Base-by-base conservation (phyloP, 2,888 invertebrate genomes). In the Apotomis capreana region DNA sequence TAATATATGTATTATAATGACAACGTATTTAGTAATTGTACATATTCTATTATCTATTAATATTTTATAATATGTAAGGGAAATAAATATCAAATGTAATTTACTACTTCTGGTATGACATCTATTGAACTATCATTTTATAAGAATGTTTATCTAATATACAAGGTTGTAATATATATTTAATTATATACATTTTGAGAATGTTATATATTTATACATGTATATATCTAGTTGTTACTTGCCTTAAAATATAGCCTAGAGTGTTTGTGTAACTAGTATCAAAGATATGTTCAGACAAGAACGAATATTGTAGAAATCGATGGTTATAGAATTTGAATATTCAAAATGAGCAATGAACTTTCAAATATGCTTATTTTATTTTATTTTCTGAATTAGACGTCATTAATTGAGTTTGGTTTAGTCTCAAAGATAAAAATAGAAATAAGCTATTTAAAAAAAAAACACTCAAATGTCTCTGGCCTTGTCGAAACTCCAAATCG, bases 221-320 rank as follows among this genome's bases (percentile, higher is more conserved):
- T 61, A 55, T 58, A 0, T 40, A n/a, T 46, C 10, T 52, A 54
- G 54, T 52, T 44, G 58, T 68, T 63, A 72, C 61, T 72, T 46
- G 68, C 72, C 62, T 68, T 72, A 63, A 68, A 46, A 72, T 72
- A 68, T 63, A 46, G 44, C 68, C 52, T 62, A n/a, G 61, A n/a
- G 71, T 44, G 15, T 63, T 36, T 51, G 60, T 62, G 61, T 40
- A 13, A 49, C 13, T 51, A 59, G 54, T 51, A 55, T 61, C n/a
- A 51, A 62, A 59, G 36, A 69, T n/a, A 26, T 70, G 49, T 69
- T 62, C 13, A 72, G 72, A 68, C 72, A 68, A 63, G 68, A 72
- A 63, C 58, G 52, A 68, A 52, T 52, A 44, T 13, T 51, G 62
- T 58, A 62, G 67, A 68, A 62, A 52, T 62, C 26, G 55, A 71